Evolutionary conservation across 2,113 vertebrate genomes (phyloP).

Genomic region (Syngnathoides biaculeatus): DNA sequence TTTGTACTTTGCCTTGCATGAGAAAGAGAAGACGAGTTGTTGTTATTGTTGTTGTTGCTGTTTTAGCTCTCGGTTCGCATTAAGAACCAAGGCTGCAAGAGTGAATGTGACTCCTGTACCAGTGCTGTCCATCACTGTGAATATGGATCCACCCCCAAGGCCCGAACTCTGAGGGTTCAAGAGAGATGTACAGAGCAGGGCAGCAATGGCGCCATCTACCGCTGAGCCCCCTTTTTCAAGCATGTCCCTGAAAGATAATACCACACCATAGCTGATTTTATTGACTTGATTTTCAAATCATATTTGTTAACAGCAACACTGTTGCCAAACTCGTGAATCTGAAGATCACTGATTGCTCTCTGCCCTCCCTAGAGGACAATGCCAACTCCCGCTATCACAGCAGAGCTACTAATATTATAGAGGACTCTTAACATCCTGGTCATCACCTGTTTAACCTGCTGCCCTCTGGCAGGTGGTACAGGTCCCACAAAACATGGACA

Average conservation of each 20-base stretch:
- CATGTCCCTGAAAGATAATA: constrained; percentile 51
- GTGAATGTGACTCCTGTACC: constrained; percentile 63
- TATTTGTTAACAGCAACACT: no score
- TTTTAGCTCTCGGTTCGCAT: background rate
- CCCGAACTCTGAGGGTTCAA: constrained; percentile 90
- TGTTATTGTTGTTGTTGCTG: background rate
- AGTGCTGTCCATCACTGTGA: constrained; percentile 84
- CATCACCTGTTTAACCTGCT: no score
- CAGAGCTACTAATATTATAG: no score
- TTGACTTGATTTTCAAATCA: background rate
- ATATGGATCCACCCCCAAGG: constrained; percentile 85
- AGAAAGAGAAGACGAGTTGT: constrained; percentile 15
- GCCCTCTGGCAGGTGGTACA: no score
- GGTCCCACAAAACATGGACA: no score
- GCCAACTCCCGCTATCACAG: no score
- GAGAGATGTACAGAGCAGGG: constrained; percentile 82
- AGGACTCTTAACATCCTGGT: no score
- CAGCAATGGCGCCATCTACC: constrained; percentile 87
- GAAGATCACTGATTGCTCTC: no score
- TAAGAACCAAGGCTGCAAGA: background rate
- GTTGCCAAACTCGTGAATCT: no score
- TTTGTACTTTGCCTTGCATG: constrained; percentile 73
- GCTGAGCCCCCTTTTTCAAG: constrained; percentile 78
- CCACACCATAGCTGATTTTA: background rate
- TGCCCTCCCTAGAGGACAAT: no score